Base-by-base conservation (phyloP, 2,888 invertebrate genomes). In the Acanthopleura granulata region DNA sequence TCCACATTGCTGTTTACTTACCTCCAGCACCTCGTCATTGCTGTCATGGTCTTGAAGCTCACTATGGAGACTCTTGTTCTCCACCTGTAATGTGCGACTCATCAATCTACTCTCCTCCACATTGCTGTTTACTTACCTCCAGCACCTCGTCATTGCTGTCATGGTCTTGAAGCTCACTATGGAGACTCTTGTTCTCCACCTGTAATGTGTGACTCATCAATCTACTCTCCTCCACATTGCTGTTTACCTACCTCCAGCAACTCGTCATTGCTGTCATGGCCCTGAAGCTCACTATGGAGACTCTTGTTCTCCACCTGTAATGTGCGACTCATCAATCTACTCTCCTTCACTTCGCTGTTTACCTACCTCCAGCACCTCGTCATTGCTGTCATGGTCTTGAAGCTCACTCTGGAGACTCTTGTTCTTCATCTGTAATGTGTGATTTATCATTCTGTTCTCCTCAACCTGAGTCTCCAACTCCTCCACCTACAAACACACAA, bases 311-410 rank as follows among this genome's bases (percentile, higher is more conserved):
- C n/a, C n/a, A n/a, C n/a, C n/a, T n/a, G n/a, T n/a, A n/a, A n/a
- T n/a, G n/a, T n/a, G n/a, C n/a, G n/a, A n/a, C n/a, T n/a, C n/a
- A n/a, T n/a, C n/a, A n/a, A n/a, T n/a, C n/a, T n/a, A n/a, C n/a
- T n/a, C n/a, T n/a, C n/a, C n/a, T 40, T 40, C 57, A 66, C 14
- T 4, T 4, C 3, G 12, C 12, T 22, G 9, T 71, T 71, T 72
- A 85, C 85, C 84, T 72, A 85, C 85, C 84, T 85, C 86, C 70
- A 83, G 78, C 25, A 85, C 84, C 72, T 85, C 85, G 6, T 85
- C 72, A 70, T 85, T 85, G 69, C 79, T 78, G 69, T 85, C 85
- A 4, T 82, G 77, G 49, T 85, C 85, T 70, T 84, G 81, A 16
- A 85, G 66, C 69, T 87, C 86, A 22, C 80, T 73, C 61, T 82